Evolutionary conservation across 23 tunicate genomes (phyloP), one percentile per base, ranked within the genome.

Genomic region (Aplidium turbinatum): DNA sequence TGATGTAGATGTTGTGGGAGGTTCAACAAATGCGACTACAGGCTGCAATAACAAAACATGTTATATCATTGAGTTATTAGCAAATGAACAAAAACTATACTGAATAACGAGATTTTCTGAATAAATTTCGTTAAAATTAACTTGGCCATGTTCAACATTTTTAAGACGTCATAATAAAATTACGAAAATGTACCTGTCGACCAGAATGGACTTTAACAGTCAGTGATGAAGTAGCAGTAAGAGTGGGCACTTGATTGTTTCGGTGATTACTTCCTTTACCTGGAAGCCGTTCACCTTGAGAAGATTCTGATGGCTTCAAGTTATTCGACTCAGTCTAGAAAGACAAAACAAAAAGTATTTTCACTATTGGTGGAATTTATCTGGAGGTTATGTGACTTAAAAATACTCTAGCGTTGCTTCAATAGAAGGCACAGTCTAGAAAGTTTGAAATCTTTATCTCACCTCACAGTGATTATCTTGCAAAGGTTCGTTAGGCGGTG

Each of bases 191-290:
- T 4, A 25, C 50, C 32, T 70, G n/a, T n/a, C 84, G 47, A 20
- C 80, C 28, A 9, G 78, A 34, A 24, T 45, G 85, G 16, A 88
- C 67, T 60, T 81, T 75, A 26, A 88, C 82, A n/a, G 96, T 88
- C 21, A 88, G 28, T 1, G 96, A 88, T 20, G 96, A 88, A 16
- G 83, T 81, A 1, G 83, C 70, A 3, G 96, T 88, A 1, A 84
- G 76, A 13, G 83, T 81, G 23, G 62, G 96, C 9, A 70, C 72
- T 36, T 65, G 72, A 7, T 65, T 60, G 48, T 9, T 9, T 9
- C 9, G 48, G 13, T 13, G 13, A 42, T 42, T 13, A 42, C n/a
- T n/a, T n/a, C n/a, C n/a, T n/a, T n/a, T n/a, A n/a, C n/a, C n/a
- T n/a, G n/a, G n/a, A n/a, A n/a, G n/a, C n/a, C n/a, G n/a, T n/a